Base-by-base conservation (phyloP, 2,888 invertebrate genomes). In the Amblyjoppa fuscipennis region DNA sequence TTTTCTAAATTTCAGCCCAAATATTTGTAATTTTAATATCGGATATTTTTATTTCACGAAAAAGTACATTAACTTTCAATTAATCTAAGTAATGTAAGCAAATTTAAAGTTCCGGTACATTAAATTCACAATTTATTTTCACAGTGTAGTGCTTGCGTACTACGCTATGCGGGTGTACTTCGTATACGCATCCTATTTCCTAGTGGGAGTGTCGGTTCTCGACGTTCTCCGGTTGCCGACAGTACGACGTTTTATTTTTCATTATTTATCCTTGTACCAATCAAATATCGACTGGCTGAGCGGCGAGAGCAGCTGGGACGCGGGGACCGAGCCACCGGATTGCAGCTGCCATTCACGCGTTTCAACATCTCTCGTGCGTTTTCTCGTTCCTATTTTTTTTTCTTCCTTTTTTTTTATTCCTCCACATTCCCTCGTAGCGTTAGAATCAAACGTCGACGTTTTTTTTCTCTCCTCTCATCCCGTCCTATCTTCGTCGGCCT, bases 331-430 rank as follows among this genome's bases (percentile, higher is more conserved):
- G 28, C 70, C 80, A 49, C 73, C 80, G 68, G 85, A 87, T 88
- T 84, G 84, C 85, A 88, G 78, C 85, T 85, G 88, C 73, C 87
- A 88, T 81, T 87, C 84, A 81, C 85, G 79, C 53, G 66, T 71
- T 56, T 49, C 77, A 45, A 79, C 82, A 81, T 70, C 78, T 78
- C 74, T 73, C 31, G 68, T 70, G 41, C 64, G 49, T 80, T 77
- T 83, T 82, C 80, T 81, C 64, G 53, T 81, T 75, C 66, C 82
- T 78, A 69, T 31, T 53, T 66, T 84, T 74, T 66, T 76, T 77
- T 31, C 78, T 77, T 31, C 78, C 56, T 70, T 68, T 59, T 71
- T 61, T 74, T 64, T 49, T 70, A 68, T 76, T 51, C 61, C 20
- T n/a, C 76, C 16, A n/a, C 25, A 34, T 25, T 45, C 11, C n/a